Conservation (phyloP, 2,113 vertebrate genomes). For the Tyrannus savana region DNA sequence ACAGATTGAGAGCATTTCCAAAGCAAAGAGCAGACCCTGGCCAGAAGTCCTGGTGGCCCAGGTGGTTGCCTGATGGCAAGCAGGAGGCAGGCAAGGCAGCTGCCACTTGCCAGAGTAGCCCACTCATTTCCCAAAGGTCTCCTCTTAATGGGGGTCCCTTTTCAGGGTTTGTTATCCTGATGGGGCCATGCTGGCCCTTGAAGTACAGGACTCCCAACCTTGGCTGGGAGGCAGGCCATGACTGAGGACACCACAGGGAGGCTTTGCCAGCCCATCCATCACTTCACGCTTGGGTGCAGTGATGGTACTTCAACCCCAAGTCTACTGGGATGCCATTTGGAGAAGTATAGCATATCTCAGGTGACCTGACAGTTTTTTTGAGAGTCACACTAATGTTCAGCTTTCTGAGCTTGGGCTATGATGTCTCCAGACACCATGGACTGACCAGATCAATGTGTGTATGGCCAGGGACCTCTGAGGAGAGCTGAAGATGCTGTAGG, state of each 20-base stretch:
- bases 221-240: not conserved
- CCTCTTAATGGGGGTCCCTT: not conserved
- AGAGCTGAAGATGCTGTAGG: not conserved
- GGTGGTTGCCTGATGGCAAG: not conserved
- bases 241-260: not conserved
- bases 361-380: not conserved
- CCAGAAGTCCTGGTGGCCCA: not conserved
- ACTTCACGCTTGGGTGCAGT: not conserved
- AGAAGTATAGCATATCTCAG: not conserved
- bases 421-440: not conserved
- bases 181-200: not conserved
- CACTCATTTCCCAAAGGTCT: not conserved
- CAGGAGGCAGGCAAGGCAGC: not conserved
- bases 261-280: not conserved
- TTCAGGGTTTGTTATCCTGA: not conserved
- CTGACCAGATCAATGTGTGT: not conserved
- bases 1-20: slow-evolving; percentile 7
- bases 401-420: not conserved
- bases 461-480: not conserved
- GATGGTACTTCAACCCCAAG: not conserved
- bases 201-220: not conserved
- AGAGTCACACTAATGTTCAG: not conserved
- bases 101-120: not conserved
- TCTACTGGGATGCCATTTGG: not conserved
- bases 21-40: not conserved